Evolutionary conservation across 2,113 vertebrate species (phyloP).

Genomic region (Saiga tatarica): DNA sequence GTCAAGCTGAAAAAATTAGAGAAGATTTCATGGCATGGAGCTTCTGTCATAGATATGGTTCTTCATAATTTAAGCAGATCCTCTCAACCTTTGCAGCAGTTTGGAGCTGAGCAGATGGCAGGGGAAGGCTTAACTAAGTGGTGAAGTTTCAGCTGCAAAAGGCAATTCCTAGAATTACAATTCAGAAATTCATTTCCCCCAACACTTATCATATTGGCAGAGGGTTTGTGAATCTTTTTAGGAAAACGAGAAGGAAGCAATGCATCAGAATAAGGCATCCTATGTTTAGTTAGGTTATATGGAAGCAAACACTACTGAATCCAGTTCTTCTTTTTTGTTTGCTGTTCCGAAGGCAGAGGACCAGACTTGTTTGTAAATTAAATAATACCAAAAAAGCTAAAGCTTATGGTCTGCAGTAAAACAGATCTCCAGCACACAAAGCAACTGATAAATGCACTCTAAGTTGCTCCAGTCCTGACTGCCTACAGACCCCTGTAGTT

Average conservation of each 20-base stretch:
- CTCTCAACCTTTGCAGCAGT: constrained; percentile 40
- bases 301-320: constrained; percentile 7
- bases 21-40: neutral
- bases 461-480: neutral
- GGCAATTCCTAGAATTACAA: constrained; percentile 65
- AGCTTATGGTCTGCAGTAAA: neutral
- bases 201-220: constrained; percentile 56
- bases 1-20: constrained; percentile 18
- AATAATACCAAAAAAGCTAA: constrained; percentile 4
- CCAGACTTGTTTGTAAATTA: constrained; percentile 23
- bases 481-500: neutral
- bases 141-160: constrained; percentile 69
- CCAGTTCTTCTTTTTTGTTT: constrained; percentile 16
- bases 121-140: constrained; percentile 53
- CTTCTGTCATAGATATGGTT: neutral
- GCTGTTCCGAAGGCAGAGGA: neutral
- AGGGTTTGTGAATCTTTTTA: constrained; percentile 29
- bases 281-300: constrained; percentile 18
- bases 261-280: neutral
- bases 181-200: constrained; percentile 55
- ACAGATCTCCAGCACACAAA: neutral
- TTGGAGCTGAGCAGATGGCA: constrained; percentile 65
- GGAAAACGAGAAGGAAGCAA: constrained; percentile 14
- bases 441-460: neutral
- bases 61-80: constrained; percentile 24